Percentiles rank a stretch among this genome's conserved stretches.
Evolutionary conservation across 1,140 invertebrate species (phyloP).

Genomic region (Heliothis virescens): DNA sequence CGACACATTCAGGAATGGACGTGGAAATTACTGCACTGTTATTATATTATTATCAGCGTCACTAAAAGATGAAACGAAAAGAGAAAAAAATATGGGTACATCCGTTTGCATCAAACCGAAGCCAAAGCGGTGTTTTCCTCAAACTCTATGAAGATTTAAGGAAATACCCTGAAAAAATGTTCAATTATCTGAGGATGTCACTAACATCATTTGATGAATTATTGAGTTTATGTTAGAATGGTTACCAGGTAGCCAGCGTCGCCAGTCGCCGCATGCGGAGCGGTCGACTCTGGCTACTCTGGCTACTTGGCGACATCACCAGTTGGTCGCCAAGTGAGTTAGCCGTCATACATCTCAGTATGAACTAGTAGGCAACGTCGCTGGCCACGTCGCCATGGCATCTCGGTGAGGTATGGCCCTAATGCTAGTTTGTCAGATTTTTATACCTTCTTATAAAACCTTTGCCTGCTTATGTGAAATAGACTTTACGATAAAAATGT

Average conservation of each 20-base stretch:
- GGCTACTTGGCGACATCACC: neutral
- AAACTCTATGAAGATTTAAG: too few relatives aligned
- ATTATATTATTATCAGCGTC: conserved; percentile 16
- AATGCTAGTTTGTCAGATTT: too few relatives aligned
- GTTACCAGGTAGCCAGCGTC: neutral
- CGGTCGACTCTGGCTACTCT: neutral
- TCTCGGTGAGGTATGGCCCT: conserved; percentile 1
- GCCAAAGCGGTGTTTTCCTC: too few relatives aligned
- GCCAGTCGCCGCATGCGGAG: neutral
- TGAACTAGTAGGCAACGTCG: conserved; percentile 13
- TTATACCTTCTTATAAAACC: too few relatives aligned
- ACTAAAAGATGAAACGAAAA: conserved; percentile 16
- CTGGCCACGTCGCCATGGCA: conserved; percentile 29
- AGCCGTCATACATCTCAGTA: conserved; percentile 4
- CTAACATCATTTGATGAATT: too few relatives aligned
- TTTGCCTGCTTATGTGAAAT: too few relatives aligned
- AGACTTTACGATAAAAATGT: too few relatives aligned
- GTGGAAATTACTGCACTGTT: conserved; percentile 23
- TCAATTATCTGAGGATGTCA: too few relatives aligned
- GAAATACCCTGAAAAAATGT: too few relatives aligned
- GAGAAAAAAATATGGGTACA: conserved; percentile 17
- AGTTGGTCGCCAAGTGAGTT: conserved; percentile 2
- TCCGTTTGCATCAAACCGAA: too few relatives aligned
- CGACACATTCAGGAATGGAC: too few relatives aligned
- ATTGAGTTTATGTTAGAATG: too few relatives aligned